Evolutionary conservation across 2,888 invertebrate species (phyloP).

Genomic region (Sthenelais limicola): DNA sequence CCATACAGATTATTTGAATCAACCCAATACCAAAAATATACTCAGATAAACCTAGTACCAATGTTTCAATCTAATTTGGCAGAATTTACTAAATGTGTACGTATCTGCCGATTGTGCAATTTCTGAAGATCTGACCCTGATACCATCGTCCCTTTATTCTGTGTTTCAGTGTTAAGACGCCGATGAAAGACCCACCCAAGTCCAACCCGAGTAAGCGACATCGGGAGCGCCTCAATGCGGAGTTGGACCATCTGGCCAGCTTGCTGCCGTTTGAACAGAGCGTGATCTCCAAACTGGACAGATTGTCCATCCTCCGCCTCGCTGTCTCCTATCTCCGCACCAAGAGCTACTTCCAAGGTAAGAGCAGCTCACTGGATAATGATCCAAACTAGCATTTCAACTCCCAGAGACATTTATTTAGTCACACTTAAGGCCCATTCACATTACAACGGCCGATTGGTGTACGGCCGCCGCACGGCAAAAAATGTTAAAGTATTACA

Average conservation of each 20-base stretch:
- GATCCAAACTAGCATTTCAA: neutral
- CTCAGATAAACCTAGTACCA: too few relatives aligned
- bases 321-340: slow-evolving; percentile 98
- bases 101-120: too few relatives aligned
- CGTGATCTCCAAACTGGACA: slow-evolving; percentile 97
- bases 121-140: too few relatives aligned
- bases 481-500: too few relatives aligned
- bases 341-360: slow-evolving; percentile 99
- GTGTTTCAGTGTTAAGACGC: slow-evolving; percentile 88
- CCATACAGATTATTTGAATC: too few relatives aligned
- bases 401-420: neutral
- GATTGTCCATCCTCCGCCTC: slow-evolving; percentile 95
- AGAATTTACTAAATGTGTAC: too few relatives aligned
- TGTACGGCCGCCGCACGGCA: too few relatives aligned
- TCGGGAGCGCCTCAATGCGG: slow-evolving; percentile 96
- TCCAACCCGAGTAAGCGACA: slow-evolving; percentile 97
- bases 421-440: neutral
- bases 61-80: too few relatives aligned
- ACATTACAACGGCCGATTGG: too few relatives aligned
- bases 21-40: too few relatives aligned
- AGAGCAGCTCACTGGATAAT: too few relatives aligned
- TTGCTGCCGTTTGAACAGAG: slow-evolving; percentile 93
- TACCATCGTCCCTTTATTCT: neutral
- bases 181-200: slow-evolving; percentile 74
- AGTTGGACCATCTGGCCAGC: slow-evolving; percentile 93